Evolutionary conservation across 2,888 invertebrate genomes (phyloP).

Genomic region (Dasypolia templi): DNA sequence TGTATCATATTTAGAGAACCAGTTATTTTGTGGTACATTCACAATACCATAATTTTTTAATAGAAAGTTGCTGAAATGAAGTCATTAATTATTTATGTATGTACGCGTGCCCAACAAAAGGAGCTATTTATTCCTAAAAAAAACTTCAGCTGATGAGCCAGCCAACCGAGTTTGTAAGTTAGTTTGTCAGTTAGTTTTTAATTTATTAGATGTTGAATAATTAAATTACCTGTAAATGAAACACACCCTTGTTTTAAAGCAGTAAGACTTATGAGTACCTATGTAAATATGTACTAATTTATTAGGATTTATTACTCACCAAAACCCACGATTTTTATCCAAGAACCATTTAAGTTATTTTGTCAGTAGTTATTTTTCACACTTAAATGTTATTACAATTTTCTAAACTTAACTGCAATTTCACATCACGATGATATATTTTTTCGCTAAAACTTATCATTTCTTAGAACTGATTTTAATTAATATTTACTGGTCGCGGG

Average conservation of each 20-base stretch:
- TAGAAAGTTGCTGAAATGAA: background rate
- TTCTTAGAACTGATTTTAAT: background rate
- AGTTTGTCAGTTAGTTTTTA: too few relatives aligned
- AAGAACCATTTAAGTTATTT: background rate
- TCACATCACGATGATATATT: conserved; percentile 15
- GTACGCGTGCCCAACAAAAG: background rate
- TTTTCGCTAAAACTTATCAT: background rate
- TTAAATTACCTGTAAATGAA: background rate
- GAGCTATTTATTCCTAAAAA: background rate
- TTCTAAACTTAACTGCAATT: conserved; percentile 10
- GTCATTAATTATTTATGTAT: background rate
- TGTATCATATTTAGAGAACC: background rate
- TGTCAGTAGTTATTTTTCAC: background rate
- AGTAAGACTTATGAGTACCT: background rate
- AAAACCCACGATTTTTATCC: background rate
- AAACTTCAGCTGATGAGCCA: background rate
- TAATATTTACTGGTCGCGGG: background rate
- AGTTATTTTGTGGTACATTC: background rate
- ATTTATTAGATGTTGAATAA: background rate
- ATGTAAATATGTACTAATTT: background rate
- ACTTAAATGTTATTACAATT: background rate
- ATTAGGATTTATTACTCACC: conserved; percentile 29
- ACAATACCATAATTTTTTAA: conserved; percentile 1
- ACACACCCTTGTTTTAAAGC: background rate
- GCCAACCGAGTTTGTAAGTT: too few relatives aligned